Conservation (phyloP, 2,888 invertebrate genomes). For the Pedicia rivosa region DNA sequence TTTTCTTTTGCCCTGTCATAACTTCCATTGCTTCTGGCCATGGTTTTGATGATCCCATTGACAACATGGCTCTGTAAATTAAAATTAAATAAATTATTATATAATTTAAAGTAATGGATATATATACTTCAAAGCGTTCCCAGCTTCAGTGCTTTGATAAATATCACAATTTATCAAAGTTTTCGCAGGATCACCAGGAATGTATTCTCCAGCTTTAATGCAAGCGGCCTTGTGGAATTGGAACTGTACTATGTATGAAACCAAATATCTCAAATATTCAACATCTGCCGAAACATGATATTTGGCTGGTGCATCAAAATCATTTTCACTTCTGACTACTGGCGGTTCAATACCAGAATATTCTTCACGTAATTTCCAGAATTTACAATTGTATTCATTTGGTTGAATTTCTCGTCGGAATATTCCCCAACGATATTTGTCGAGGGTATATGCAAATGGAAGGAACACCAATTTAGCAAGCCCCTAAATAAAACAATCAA, state of each 20-base stretch:
- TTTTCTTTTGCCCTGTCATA: constrained; percentile 58
- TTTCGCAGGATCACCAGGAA: constrained; percentile 42
- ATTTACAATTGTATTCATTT: constrained; percentile 46
- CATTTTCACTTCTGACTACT: constrained; percentile 39
- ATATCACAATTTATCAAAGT: constrained; percentile 76
- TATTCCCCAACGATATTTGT: constrained; percentile 51
- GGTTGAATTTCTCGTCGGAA: constrained; percentile 42
- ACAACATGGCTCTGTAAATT: constrained; percentile 40
- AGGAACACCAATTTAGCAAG: constrained; percentile 51
- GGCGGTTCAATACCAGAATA: constrained; percentile 52
- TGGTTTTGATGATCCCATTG: constrained; percentile 51
- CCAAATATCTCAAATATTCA: constrained; percentile 55
- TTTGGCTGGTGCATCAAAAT: constrained; percentile 63
- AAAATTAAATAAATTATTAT: neutral
- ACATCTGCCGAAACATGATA: constrained; percentile 56
- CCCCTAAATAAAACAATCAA: constrained; percentile 14
- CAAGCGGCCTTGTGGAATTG: constrained; percentile 59
- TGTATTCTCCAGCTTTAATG: constrained; percentile 60
- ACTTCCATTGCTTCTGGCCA: constrained; percentile 70
- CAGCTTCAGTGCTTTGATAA: constrained; percentile 63
- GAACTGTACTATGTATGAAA: constrained; percentile 65
- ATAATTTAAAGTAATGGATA: neutral
- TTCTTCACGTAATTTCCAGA: constrained; percentile 44
- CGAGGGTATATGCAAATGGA: constrained; percentile 52
- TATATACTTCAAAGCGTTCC: constrained; percentile 43